Evolutionary conservation across 2,797 vertebrate genomes (phyloP).

Genomic region (Alosa sapidissima): DNA sequence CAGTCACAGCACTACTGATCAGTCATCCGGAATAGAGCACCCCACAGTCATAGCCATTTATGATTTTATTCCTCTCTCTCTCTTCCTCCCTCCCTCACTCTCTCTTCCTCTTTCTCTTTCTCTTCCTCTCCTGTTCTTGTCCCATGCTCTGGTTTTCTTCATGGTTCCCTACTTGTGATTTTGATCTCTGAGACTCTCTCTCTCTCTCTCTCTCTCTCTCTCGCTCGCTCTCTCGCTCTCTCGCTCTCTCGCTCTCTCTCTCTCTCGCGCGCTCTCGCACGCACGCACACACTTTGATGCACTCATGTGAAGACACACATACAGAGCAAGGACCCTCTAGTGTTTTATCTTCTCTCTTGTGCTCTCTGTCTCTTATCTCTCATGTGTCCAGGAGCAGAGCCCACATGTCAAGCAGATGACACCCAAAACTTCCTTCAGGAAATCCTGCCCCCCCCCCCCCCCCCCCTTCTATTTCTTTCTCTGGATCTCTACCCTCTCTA

Average conservation of each 20-base stretch:
- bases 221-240: neutral
- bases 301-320: too few species aligned
- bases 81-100: neutral
- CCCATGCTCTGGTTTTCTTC: neutral
- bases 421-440: neutral
- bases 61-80: neutral
- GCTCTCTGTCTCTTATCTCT: neutral
- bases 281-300: neutral
- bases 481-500: neutral
- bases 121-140: neutral
- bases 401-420: neutral
- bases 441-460: neutral
- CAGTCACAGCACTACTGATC: neutral
- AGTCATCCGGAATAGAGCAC: neutral
- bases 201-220: slow-evolving; percentile 30
- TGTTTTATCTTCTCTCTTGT: neutral
- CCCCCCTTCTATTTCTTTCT: neutral
- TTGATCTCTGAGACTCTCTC: neutral
- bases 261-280: too few species aligned
- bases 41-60: neutral
- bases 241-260: neutral
- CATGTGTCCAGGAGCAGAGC: neutral
- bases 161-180: neutral
- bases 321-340: too few species aligned
- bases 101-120: neutral